Conservation (phyloP, 2,888 invertebrate genomes). For the Oasisia sp. region DNA sequence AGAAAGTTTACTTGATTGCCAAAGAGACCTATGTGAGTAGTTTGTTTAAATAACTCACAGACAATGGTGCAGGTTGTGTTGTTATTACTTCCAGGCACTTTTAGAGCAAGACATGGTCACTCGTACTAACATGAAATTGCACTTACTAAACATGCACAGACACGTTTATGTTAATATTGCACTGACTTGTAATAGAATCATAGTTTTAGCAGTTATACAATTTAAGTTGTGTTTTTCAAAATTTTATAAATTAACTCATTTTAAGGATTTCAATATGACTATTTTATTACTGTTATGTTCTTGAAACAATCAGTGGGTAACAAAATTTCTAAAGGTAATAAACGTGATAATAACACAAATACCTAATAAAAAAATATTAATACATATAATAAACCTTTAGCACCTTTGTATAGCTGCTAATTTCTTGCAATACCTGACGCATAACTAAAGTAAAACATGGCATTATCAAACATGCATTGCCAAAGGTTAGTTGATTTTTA, state of each 20-base stretch:
- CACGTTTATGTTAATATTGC: not conserved
- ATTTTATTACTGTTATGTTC: not conserved
- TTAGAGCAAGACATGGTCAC: not conserved
- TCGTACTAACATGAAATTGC: not conserved
- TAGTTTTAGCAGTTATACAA: not conserved
- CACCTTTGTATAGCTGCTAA: too few species aligned
- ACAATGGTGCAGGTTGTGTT: not conserved
- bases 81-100: not conserved
- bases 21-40: not conserved
- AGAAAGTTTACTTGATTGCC: not conserved
- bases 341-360: not conserved
- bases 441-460: not conserved
- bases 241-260: not conserved
- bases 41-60: not conserved
- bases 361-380: too few species aligned
- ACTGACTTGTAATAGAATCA: not conserved
- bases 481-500: not conserved
- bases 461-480: not conserved
- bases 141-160: not conserved
- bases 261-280: not conserved
- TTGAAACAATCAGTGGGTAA: not conserved
- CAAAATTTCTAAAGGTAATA: not conserved
- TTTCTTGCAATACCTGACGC: not conserved
- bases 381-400: too few species aligned
- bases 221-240: not conserved